A percentile compares a stretch with the other conserved stretches of the same genome.
phyloP scores from a whole-genome alignment of 1,140 invertebrate species.

The Megalonaias nervosa region DNA sequence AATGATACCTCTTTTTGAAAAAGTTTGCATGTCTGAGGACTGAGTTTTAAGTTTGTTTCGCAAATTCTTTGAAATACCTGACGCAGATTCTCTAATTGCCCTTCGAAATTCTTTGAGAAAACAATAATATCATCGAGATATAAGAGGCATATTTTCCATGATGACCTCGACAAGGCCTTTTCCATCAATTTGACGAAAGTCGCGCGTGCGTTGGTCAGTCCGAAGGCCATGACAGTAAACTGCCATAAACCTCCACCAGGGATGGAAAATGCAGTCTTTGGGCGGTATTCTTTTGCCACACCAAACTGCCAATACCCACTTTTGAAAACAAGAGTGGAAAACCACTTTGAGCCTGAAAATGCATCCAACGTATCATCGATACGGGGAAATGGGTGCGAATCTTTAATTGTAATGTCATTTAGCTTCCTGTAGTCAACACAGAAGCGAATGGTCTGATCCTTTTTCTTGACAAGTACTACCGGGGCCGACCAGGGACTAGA shows the following conservation, averaged over 20 bases:
- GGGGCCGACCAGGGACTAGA: conserved; percentile 8
- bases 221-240: too few relatives aligned
- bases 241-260: too few relatives aligned
- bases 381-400: conserved; percentile 28
- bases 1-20: conserved; percentile 2
- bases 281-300: conserved; percentile 53
- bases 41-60: too few relatives aligned
- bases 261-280: conserved; percentile 58
- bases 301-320: conserved; percentile 65
- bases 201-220: too few relatives aligned
- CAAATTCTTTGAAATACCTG: too few relatives aligned
- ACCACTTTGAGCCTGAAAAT: conserved; percentile 31
- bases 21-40: background rate
- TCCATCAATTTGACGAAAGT: too few relatives aligned
- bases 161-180: too few relatives aligned
- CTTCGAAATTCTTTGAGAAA: too few relatives aligned
- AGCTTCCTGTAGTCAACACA: conserved; percentile 27
- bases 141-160: too few relatives aligned
- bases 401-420: conserved; percentile 7
- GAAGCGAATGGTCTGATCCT: conserved; percentile 5
- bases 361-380: conserved; percentile 38
- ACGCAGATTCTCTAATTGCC: too few relatives aligned
- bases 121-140: too few relatives aligned
- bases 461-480: conserved; percentile 7
- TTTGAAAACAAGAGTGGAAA: conserved; percentile 27